phyloP scores from a whole-genome alignment of 1,140 invertebrate species.

The Zaprionus nigranus region DNA sequence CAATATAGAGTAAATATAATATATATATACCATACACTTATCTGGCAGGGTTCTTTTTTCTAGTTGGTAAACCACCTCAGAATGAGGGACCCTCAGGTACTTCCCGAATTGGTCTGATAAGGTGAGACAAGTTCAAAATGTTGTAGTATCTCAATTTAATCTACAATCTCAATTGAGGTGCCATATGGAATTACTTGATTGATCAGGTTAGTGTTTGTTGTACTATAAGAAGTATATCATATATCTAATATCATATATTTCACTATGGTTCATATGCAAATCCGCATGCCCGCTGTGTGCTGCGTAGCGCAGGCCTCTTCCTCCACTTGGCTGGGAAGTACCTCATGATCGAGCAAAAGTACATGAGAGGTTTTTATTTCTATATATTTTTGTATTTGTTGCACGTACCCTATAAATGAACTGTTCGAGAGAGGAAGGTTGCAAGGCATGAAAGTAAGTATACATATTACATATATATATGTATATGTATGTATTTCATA shows the following conservation, averaged over 20 bases:
- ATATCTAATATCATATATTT: neutral
- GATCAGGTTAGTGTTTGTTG: too few species aligned
- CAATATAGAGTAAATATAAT: too few species aligned
- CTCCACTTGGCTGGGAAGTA: constrained; percentile 30
- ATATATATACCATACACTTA: neutral
- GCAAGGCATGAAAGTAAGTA: neutral
- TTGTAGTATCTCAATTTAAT: neutral
- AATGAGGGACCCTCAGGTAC: neutral
- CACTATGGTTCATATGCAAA: neutral
- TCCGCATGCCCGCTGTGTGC: neutral
- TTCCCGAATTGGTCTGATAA: neutral
- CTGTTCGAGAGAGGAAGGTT: neutral
- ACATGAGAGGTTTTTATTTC: constrained; percentile 24
- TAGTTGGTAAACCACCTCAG: neutral
- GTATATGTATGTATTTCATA: neutral
- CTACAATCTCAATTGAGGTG: neutral
- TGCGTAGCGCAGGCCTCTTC: constrained; percentile 18
- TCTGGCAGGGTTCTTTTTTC: neutral
- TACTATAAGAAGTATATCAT: too few species aligned
- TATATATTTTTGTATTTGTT: constrained; percentile 11
- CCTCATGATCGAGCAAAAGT: constrained; percentile 17
- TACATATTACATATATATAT: neutral
- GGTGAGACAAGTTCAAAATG: neutral
- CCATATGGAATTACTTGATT: neutral
- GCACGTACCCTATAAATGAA: constrained; percentile 15